Conservation (phyloP, 2,888 invertebrate species). For the Eupithecia subfuscata region DNA sequence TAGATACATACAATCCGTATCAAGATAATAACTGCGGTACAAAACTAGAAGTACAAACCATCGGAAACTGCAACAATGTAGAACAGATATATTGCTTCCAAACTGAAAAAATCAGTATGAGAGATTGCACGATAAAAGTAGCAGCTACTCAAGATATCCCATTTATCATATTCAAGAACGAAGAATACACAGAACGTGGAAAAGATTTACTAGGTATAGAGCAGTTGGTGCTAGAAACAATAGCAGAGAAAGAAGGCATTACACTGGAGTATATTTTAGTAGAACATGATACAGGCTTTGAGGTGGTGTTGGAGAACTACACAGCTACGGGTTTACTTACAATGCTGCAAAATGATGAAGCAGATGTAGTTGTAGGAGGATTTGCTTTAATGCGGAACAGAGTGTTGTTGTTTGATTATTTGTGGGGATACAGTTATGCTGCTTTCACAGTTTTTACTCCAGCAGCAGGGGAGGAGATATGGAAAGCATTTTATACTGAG, state of each 20-base stretch:
- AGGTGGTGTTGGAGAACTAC: conserved; percentile 58
- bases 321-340: conserved; percentile 59
- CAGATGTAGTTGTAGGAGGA: conserved; percentile 60
- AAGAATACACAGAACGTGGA: conserved; percentile 49
- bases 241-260: conserved; percentile 53
- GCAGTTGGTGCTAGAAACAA: conserved; percentile 59
- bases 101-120: conserved; percentile 42
- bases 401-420: conserved; percentile 59
- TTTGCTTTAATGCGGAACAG: conserved; percentile 60
- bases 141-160: conserved; percentile 54
- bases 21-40: conserved; percentile 56
- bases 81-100: conserved; percentile 43
- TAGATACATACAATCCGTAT: conserved; percentile 59
- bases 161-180: conserved; percentile 53
- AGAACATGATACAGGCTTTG: conserved; percentile 44
- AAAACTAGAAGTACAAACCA: conserved; percentile 41
- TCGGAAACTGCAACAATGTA: conserved; percentile 52
- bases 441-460: conserved; percentile 56
- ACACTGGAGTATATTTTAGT: conserved; percentile 49
- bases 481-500: conserved; percentile 61
- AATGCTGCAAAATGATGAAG: conserved; percentile 52
- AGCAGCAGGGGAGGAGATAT: conserved; percentile 48
- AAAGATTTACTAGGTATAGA: conserved; percentile 56
- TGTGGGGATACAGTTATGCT: conserved; percentile 61
- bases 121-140: conserved; percentile 57